Conservation (phyloP, 1,140 invertebrate genomes). For the Pachypeltis micranthus region DNA sequence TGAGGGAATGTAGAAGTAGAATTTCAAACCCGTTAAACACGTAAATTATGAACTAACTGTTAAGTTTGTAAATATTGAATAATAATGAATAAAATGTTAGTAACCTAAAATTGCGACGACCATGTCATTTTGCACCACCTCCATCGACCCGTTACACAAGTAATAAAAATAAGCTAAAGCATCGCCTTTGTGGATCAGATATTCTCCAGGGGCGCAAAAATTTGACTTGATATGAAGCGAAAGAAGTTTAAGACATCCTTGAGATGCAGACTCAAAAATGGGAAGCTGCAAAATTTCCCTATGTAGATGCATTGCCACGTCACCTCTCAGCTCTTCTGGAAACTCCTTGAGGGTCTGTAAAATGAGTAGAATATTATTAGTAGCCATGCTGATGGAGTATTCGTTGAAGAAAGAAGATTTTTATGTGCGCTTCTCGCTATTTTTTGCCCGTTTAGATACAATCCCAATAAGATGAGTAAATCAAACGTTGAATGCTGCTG, state of each 20-base stretch:
- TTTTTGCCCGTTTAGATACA: no score
- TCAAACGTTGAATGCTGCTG: no score
- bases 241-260: slow-evolving; percentile 83
- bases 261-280: slow-evolving; percentile 84
- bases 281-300: slow-evolving; percentile 85
- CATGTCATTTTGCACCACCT: slow-evolving; percentile 94
- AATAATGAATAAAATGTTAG: slow-evolving; percentile 13
- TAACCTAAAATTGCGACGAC: slow-evolving; percentile 96
- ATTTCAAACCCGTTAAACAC: no score
- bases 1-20: no score
- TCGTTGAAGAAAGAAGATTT: no score
- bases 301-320: slow-evolving; percentile 90
- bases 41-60: no score
- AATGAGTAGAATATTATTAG: no score
- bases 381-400: no score
- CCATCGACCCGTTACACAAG: slow-evolving; percentile 94
- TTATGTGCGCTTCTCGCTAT: no score
- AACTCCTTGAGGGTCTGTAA: slow-evolving; percentile 86
- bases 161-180: slow-evolving; percentile 93
- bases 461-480: no score
- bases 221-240: slow-evolving; percentile 79
- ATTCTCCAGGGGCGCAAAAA: slow-evolving; percentile 94
- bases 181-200: slow-evolving; percentile 91
- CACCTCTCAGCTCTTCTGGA: slow-evolving; percentile 86
- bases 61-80: no score